Evolutionary conservation across 2,888 invertebrate species (phyloP).

Genomic region (Pristionchus fissidentatus): DNA sequence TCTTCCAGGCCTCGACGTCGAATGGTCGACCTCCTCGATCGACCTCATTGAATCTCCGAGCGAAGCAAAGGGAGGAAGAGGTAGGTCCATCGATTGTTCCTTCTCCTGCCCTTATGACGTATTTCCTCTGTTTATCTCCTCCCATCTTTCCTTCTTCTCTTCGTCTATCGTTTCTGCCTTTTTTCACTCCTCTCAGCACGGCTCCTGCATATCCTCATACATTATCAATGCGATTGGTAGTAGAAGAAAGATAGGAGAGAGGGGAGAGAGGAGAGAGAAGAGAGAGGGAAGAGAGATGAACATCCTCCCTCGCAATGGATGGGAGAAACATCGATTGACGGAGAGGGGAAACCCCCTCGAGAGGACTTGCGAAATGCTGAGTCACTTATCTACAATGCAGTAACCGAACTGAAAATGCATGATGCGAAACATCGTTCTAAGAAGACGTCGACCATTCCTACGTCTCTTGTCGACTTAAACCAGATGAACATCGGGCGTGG

Average conservation of each 20-base stretch:
- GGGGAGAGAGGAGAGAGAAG: neutral
- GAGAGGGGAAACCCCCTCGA: too few species aligned
- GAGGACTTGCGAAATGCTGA: too few species aligned
- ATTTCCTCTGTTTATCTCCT: neutral
- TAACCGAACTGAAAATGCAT: neutral
- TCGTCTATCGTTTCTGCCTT: neutral
- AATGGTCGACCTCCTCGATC: slow-evolving; percentile 58
- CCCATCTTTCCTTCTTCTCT: neutral
- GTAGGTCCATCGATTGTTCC: slow-evolving; percentile 12
- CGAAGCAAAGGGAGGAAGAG: slow-evolving; percentile 49
- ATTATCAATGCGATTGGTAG: slow-evolving; percentile 46
- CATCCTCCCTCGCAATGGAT: slow-evolving; percentile 44
- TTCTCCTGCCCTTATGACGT: slow-evolving; percentile 15
- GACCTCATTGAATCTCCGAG: slow-evolving; percentile 58
- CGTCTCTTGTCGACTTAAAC: too few species aligned
- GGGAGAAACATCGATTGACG: neutral
- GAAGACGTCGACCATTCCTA: too few species aligned
- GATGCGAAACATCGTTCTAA: neutral
- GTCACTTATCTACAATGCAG: too few species aligned
- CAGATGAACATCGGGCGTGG: too few species aligned
- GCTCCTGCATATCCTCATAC: slow-evolving; percentile 42
- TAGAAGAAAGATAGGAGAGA: slow-evolving; percentile 10
- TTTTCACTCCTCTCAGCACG: slow-evolving; percentile 15
- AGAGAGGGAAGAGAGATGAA: slow-evolving; percentile 15
- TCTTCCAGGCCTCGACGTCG: slow-evolving; percentile 56